A percentile compares a stretch with the other conserved stretches of the same genome.
These are phyloP conservation scores for Argya squamiceps DNA, from an alignment of 2,797 vertebrate genomes.

Conservation along the genomic window DNA sequence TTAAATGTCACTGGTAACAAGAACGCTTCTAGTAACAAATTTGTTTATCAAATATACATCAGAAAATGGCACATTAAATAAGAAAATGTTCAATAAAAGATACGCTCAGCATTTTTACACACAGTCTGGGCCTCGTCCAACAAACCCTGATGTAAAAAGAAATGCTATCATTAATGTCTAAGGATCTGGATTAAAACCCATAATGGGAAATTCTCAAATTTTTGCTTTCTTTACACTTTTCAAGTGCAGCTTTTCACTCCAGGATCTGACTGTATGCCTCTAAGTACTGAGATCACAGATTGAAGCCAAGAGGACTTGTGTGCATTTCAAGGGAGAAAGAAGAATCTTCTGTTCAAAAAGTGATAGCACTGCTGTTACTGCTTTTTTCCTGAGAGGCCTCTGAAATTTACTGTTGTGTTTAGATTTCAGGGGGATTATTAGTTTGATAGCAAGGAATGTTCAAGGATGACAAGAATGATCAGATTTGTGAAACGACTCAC, in stretches of 20 bases:
- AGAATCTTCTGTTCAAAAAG: background rate
- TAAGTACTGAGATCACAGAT: background rate
- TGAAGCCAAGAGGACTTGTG: background rate
- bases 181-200: background rate
- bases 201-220: background rate
- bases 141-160: background rate
- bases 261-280: background rate
- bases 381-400: background rate
- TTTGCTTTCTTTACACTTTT: background rate
- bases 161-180: background rate
- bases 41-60: slow-evolving; percentile 51
- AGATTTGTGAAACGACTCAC: background rate
- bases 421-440: background rate
- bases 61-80: slow-evolving; percentile 54
- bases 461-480: background rate
- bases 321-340: background rate
- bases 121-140: background rate
- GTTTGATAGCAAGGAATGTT: background rate
- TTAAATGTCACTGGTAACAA: slow-evolving; percentile 59
- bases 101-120: slow-evolving; percentile 38
- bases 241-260: background rate
- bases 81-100: slow-evolving; percentile 37
- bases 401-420: background rate
- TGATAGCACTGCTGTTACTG: background rate
- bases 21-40: slow-evolving; percentile 47